Evolutionary conservation across 2,797 vertebrate genomes (phyloP), one percentile per base, ranked within the genome.

Genomic region (Coilia nasus): DNA sequence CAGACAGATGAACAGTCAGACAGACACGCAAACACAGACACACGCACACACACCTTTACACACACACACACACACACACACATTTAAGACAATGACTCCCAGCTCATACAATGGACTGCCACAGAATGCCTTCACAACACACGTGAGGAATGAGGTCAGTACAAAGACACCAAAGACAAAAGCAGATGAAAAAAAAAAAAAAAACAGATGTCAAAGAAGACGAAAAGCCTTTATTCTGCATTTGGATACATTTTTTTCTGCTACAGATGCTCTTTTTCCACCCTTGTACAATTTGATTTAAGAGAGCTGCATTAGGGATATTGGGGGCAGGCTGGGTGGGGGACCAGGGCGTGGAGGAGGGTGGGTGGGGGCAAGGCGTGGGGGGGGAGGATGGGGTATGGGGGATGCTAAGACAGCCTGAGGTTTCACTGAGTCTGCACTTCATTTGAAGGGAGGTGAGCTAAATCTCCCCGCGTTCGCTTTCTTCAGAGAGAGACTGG

Each of bases 401-500:
- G 3, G 46, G 3, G 46, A 4, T 47, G 59, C 59, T 21, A 62
- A 62, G 59, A 31, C 6, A 35, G 64, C 25, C 64, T 71, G 64
- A 64, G 62, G 62, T 64, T 64, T 64, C 62, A 64, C 62, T 64
- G 62, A 71, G 64, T 71, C 64, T 71, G 64, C 64, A 71, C 12
- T 71, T 71, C 64, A 35, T 71, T 25, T 35, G 64, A 71, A 25
- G 25, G 64, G 64, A 35, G 2, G 25, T 14, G 25, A 15, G 64
- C 28, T 71, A 71, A 71, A 31, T 17, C 64, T 31, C 25, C 28
- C 64, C 64, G 14, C 14, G 46, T 47, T 47, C 4, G 25, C 64
- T 71, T 71, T n/a, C 64, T 71, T 71, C 15, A 71, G 28, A 25
- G 28, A 28, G 12, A 71, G 64, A 71, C 25, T 71, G 64, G 64